Conservation (phyloP, 2,888 invertebrate genomes). For the Subacronicta megacephala region DNA sequence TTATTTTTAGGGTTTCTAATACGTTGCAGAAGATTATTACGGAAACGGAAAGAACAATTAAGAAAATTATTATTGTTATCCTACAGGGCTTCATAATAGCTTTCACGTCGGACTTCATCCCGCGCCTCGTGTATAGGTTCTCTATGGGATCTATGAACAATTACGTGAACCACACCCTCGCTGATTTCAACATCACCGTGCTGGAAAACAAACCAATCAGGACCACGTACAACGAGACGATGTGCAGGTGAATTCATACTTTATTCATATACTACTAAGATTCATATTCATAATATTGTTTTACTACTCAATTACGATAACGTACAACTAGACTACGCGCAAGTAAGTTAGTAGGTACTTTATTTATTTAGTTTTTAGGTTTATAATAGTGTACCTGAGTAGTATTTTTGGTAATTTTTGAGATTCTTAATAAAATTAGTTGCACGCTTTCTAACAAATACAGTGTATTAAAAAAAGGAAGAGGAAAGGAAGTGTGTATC, state of each 20-base stretch:
- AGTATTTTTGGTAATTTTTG: no score
- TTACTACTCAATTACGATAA: no score
- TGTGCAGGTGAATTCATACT: slow-evolving; percentile 89
- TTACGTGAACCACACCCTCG: slow-evolving; percentile 94
- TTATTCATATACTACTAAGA: not conserved
- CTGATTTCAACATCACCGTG: slow-evolving; percentile 92
- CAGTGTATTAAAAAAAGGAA: no score
- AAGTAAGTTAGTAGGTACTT: no score
- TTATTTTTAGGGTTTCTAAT: no score
- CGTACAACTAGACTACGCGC: no score
- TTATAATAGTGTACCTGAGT: not conserved
- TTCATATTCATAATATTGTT: not conserved
- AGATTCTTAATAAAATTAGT: no score
- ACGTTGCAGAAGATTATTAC: no score
- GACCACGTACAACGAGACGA: slow-evolving; percentile 83
- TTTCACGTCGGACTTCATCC: slow-evolving; percentile 98
- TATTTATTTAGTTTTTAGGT: not conserved
- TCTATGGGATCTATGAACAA: slow-evolving; percentile 91
- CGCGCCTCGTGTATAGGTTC: slow-evolving; percentile 94
- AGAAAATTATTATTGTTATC: not conserved
- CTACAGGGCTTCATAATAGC: slow-evolving; percentile 98
- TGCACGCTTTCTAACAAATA: no score
- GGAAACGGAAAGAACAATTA: no score
- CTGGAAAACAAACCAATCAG: slow-evolving; percentile 85
- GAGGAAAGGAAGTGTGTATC: no score